Conservation (phyloP, 2,797 vertebrate genomes). For the Onychomys arenicola region DNA sequence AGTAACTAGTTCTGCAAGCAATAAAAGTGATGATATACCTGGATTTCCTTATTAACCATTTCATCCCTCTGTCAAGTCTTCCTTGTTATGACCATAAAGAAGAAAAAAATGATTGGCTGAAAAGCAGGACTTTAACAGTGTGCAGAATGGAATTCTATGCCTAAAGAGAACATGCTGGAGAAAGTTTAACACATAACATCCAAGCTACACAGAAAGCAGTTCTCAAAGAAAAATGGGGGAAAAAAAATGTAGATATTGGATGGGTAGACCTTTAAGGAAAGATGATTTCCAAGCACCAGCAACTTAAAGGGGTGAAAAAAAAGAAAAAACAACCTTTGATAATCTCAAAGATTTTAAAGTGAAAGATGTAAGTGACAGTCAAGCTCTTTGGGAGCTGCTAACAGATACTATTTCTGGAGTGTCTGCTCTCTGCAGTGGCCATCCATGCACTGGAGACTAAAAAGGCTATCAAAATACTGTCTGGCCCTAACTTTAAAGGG, state of each 20-base stretch:
- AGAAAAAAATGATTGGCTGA: not conserved
- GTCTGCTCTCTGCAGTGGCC: not conserved
- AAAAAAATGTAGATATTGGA: not conserved
- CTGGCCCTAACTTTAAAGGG: not conserved
- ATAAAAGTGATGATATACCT: not conserved
- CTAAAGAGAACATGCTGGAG: not conserved
- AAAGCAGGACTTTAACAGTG: not conserved
- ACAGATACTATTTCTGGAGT: not conserved
- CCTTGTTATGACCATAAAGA: conserved; percentile 42
- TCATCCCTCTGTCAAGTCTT: not conserved
- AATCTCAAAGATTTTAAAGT: not conserved
- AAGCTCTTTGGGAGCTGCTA: not conserved
- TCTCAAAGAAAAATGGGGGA: conserved; percentile 30
- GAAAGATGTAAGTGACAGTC: not conserved
- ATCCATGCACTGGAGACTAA: not conserved
- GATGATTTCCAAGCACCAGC: not conserved
- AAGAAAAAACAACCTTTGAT: not conserved
- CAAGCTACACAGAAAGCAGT: conserved; percentile 9
- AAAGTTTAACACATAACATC: not conserved
- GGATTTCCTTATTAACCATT: conserved; percentile 9
- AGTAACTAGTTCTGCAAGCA: not conserved
- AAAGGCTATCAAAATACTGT: not conserved
- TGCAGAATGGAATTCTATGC: not conserved
- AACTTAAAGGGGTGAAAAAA: not conserved
- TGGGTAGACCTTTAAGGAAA: not conserved